Evolutionary conservation across 2,113 vertebrate species (phyloP).

Genomic region (Dipodomys stephensi): DNA sequence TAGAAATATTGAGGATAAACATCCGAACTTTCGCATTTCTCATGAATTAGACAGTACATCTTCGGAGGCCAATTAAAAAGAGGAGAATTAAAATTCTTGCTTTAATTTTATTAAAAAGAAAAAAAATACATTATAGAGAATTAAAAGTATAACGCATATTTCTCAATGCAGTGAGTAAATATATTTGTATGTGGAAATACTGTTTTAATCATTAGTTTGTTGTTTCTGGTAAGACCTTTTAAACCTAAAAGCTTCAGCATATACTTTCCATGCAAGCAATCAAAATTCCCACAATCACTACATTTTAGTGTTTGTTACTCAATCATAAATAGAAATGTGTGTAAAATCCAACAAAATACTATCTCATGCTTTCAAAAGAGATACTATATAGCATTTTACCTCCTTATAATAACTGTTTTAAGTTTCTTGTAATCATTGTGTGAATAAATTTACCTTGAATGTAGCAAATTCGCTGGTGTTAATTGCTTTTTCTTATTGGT

Average conservation of each 20-base stretch:
- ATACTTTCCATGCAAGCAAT: conserved; percentile 31
- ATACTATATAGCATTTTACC: conserved; percentile 8
- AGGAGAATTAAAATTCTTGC: conserved; percentile 48
- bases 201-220: conserved; percentile 46
- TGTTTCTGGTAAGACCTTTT: conserved; percentile 29
- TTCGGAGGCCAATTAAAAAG: conserved; percentile 68
- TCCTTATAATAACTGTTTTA: conserved; percentile 67
- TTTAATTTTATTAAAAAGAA: conserved; percentile 60
- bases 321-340: conserved; percentile 57
- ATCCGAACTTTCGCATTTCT: conserved; percentile 53
- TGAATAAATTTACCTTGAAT: conserved; percentile 68
- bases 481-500: background rate
- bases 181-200: background rate
- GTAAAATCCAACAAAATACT: conserved; percentile 1
- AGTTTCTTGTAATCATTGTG: conserved; percentile 80
- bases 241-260: conserved; percentile 56
- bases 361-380: background rate
- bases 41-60: conserved; percentile 76
- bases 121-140: background rate
- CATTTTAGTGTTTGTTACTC: conserved; percentile 49
- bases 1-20: conserved; percentile 50
- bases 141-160: conserved; percentile 54
- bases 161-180: conserved; percentile 58
- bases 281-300: conserved; percentile 55
- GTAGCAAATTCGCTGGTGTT: background rate